Percentiles rank a stretch among this genome's conserved stretches.
phyloP scores from a whole-genome alignment of 2,888 invertebrate species.

The Rapana venosa region DNA sequence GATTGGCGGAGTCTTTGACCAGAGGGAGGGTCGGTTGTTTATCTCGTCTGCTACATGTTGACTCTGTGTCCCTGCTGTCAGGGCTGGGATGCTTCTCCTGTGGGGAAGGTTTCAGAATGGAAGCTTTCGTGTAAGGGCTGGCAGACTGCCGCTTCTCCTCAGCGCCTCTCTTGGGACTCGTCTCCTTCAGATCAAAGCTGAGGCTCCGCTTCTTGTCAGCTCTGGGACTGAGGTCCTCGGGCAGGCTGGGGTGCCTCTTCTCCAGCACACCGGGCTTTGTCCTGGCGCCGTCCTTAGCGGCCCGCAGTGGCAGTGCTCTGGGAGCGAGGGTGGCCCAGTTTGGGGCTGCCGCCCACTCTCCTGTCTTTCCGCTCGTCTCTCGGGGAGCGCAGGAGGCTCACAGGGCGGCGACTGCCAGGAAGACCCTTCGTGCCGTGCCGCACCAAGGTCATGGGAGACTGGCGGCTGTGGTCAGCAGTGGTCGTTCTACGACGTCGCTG shows the following conservation, averaged over 20 bases:
- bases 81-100: background rate
- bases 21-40: no score
- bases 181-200: background rate
- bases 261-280: background rate
- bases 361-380: background rate
- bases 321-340: background rate
- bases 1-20: background rate
- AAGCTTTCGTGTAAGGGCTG: background rate
- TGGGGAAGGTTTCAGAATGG: background rate
- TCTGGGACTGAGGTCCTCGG: background rate
- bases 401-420: background rate
- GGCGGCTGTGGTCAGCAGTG: background rate
- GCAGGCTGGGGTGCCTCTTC: background rate
- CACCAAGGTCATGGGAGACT: slow-evolving; percentile 34
- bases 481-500: background rate
- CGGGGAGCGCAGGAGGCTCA: background rate
- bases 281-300: background rate
- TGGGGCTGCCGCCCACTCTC: background rate
- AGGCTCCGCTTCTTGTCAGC: background rate
- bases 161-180: background rate
- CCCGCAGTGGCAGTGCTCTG: background rate
- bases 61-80: background rate
- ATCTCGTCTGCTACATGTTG: no score
- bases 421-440: slow-evolving; percentile 16
- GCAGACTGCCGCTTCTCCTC: background rate